Percentiles rank a stretch among this genome's conserved stretches.
Evolutionary conservation across 2,888 invertebrate species (phyloP).

Genomic region (Aphidius colemani): DNA sequence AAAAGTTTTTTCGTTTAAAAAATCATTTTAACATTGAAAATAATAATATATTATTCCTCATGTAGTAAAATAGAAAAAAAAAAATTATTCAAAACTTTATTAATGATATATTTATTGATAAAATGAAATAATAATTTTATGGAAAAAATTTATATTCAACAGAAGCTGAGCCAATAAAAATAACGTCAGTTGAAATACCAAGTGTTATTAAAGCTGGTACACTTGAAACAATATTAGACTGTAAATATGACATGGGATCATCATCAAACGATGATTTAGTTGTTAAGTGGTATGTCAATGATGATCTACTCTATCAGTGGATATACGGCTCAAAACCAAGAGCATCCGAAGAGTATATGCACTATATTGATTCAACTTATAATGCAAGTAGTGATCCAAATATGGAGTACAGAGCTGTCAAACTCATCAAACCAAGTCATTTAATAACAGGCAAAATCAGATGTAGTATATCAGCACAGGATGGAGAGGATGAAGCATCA

Average conservation of each 20-base stretch:
- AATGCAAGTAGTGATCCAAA: conserved; percentile 70
- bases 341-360: conserved; percentile 62
- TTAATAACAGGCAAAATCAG: conserved; percentile 76
- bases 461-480: conserved; percentile 73
- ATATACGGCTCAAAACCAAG: conserved; percentile 73
- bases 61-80: too few species aligned
- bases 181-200: conserved; percentile 67
- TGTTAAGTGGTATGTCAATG: conserved; percentile 76
- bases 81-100: too few species aligned
- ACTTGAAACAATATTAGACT: conserved; percentile 70
- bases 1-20: too few species aligned
- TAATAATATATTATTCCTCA: too few species aligned
- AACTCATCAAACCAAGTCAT: conserved; percentile 70
- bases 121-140: too few species aligned
- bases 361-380: conserved; percentile 65
- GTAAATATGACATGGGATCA: conserved; percentile 71
- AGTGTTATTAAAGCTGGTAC: conserved; percentile 67
- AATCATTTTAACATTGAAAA: too few species aligned
- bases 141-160: conserved; percentile 28
- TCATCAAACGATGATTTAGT: conserved; percentile 67
- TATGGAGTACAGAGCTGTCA: conserved; percentile 73
- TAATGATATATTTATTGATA: too few species aligned
- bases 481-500: conserved; percentile 64
- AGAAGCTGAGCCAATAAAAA: conserved; percentile 67
- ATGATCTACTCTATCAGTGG: conserved; percentile 79